phyloP scores from a whole-genome alignment of 1,140 invertebrate species.

The Leptinotarsa defecta region DNA sequence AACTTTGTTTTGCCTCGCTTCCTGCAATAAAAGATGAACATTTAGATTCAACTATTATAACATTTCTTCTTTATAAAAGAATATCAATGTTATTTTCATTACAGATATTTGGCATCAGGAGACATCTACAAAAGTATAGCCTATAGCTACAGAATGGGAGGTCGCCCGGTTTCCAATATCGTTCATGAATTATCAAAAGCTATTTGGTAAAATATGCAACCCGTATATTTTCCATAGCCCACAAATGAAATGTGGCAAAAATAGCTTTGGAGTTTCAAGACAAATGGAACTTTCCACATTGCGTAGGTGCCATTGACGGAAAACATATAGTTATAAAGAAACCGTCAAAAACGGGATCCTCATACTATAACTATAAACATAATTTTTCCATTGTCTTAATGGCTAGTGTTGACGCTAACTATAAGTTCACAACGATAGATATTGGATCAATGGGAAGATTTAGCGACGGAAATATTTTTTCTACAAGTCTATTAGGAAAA shows the following conservation, averaged over 20 bases:
- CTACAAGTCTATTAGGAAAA: slow-evolving; percentile 13
- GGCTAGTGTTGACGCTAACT: slow-evolving; percentile 54
- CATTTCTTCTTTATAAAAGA: background rate
- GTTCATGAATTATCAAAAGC: slow-evolving; percentile 40
- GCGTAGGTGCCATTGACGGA: slow-evolving; percentile 56
- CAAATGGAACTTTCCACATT: slow-evolving; percentile 52
- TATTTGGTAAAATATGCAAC: slow-evolving; percentile 46
- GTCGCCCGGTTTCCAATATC: slow-evolving; percentile 39
- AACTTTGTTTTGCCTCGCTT: background rate
- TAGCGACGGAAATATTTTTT: slow-evolving; percentile 31
- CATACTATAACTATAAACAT: slow-evolving; percentile 56
- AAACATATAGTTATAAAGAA: slow-evolving; percentile 54
- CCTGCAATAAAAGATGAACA: background rate
- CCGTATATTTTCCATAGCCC: slow-evolving; percentile 35
- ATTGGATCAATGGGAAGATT: slow-evolving; percentile 12
- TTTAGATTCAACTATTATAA: background rate
- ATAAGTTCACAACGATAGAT: slow-evolving; percentile 45
- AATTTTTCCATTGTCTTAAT: slow-evolving; percentile 55
- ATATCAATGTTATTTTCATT: background rate
- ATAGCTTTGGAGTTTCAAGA: slow-evolving; percentile 44
- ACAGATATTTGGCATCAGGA: slow-evolving; percentile 34
- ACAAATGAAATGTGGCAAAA: slow-evolving; percentile 39
- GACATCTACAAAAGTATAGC: slow-evolving; percentile 35
- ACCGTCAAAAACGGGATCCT: slow-evolving; percentile 46
- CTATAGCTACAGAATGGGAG: slow-evolving; percentile 42